Conservation (phyloP, 2,113 vertebrate species). For the Hirundichthys speculiger region DNA sequence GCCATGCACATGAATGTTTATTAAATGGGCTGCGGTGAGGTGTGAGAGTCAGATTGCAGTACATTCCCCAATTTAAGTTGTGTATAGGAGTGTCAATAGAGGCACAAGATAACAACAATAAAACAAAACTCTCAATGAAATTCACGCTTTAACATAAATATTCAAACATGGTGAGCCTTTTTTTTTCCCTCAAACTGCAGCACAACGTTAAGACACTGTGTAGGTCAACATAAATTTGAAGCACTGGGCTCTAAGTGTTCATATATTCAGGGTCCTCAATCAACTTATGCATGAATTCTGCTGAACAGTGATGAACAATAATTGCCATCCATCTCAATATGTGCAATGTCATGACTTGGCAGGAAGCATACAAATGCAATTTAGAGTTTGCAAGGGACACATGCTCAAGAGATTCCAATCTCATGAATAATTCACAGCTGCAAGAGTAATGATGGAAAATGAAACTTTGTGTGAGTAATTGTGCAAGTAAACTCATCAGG, state of each 20-base stretch:
- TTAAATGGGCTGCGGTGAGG: slow-evolving; percentile 47
- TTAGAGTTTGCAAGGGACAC: slow-evolving; percentile 35
- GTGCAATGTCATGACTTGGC: slow-evolving; percentile 42
- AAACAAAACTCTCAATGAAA: slow-evolving; percentile 37
- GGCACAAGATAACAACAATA: slow-evolving; percentile 42
- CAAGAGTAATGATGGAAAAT: slow-evolving; percentile 29
- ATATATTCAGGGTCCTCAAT: slow-evolving; percentile 7
- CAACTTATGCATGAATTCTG: slow-evolving; percentile 28
- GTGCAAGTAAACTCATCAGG: slow-evolving; percentile 33
- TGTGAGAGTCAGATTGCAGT: slow-evolving; percentile 48
- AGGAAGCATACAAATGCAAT: slow-evolving; percentile 37
- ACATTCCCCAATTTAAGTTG: slow-evolving; percentile 61
- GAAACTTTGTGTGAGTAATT: slow-evolving; percentile 47
- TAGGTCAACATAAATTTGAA: not conserved
- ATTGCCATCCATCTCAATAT: slow-evolving; percentile 51
- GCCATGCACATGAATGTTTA: slow-evolving; percentile 58
- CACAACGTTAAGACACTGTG: not conserved
- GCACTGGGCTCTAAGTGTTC: not conserved
- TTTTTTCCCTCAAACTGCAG: too few species aligned
- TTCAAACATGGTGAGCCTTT: not conserved
- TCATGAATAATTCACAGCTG: slow-evolving; percentile 51
- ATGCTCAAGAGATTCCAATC: slow-evolving; percentile 20
- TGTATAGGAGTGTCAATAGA: slow-evolving; percentile 34
- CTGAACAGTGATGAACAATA: slow-evolving; percentile 41
- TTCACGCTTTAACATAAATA: slow-evolving; percentile 5